Evolutionary conservation across 2,888 invertebrate species (phyloP), one percentile per base, ranked within the genome.

Genomic region (Hydrotaea cyrtoneurina): DNA sequence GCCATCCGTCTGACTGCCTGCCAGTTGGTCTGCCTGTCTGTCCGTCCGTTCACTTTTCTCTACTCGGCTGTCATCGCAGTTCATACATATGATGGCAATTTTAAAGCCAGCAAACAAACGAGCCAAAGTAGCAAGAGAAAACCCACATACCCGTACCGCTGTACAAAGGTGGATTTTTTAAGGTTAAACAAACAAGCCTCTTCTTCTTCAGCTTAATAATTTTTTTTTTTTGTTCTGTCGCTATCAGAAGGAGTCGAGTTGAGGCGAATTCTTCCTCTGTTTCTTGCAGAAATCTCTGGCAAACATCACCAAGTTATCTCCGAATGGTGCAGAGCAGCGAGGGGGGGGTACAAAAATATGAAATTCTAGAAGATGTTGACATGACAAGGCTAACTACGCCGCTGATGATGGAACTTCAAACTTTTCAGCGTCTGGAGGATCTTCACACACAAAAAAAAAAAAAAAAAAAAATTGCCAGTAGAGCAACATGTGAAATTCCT

Each of bases 321-420:
- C 57, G 69, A 75, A 75, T 72, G 75, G 75, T 26, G 46, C 5
- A 31, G 64, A 55, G 59, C 57, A 39, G 53, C 13, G 39, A 39
- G 53, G 77, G 72, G 66, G 75, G 4, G 8, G 83, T 31, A 53
- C 13, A 76, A 81, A 87, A 80, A 86, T 86, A 87, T 86, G 86
- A 87, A 86, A 85, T 86, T 85, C 86, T 85, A 84, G 82, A 86
- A 86, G 82, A 86, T 87, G 86, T 86, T 87, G 89, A 87, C 87
- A 89, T 86, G 86, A 82, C 86, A 83, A 87, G 80, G 86, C 86
- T 84, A 78, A 80, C 78, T 85, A 69, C 46, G 46, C 69, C 69
- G 43, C 46, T 46, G 69, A 69, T 69, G 21, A 69, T 69, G 69
- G 23, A 66, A 39, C 66, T 66, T 39, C 66, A 66, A 46, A 69